Base-by-base conservation (phyloP, 2,113 vertebrate genomes). In the Kryptolebias marmoratus region DNA sequence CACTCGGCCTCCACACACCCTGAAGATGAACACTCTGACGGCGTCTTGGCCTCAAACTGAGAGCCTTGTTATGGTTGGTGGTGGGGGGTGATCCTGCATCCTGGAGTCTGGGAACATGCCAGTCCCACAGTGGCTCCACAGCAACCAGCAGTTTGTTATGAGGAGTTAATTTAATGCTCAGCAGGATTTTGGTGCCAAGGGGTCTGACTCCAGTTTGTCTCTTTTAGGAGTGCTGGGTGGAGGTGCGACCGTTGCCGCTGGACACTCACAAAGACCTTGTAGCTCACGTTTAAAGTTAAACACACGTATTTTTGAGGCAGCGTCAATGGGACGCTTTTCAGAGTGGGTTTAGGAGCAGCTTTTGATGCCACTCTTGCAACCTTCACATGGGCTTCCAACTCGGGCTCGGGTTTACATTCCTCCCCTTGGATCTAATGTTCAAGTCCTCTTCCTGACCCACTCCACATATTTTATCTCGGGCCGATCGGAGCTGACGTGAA, bases 321-420 rank as follows among this genome's bases (percentile, higher is more conserved):
- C 22, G 0, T 50, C 73, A 27, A 44, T 55, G 12, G 67, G 18
- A 68, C 22, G 2, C 71, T 22, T 52, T 11, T 11, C 1, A 27
- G 63, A 22, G 53, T 63, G 31, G 22, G 31, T 55, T 69, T 6
- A 7, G 10, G 18, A 6, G 4, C 11, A 45, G 65, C 39, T 11
- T 70, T 50, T 72, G 50, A 71, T 63, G 64, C 65, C 64, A 56
- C 36, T 59, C 61, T 70, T 53, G 55, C 71, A 16, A 52, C 56
- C 58, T 74, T 79, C 73, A 75, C 79, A 55, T 77, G 57, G 73
- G 77, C 78, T 68, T 75, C 77, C 84, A 64, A 50, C 74, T 67
- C 18, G 73, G 55, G 79, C 69, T 59, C 36, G 5, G 66, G 81
- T 82, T 86, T 77, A 87, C 82, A 89, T 91, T 91, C 87, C 83